Evolutionary conservation across 2,113 vertebrate genomes (phyloP).

Genomic region (Coptodon bakossiorum): DNA sequence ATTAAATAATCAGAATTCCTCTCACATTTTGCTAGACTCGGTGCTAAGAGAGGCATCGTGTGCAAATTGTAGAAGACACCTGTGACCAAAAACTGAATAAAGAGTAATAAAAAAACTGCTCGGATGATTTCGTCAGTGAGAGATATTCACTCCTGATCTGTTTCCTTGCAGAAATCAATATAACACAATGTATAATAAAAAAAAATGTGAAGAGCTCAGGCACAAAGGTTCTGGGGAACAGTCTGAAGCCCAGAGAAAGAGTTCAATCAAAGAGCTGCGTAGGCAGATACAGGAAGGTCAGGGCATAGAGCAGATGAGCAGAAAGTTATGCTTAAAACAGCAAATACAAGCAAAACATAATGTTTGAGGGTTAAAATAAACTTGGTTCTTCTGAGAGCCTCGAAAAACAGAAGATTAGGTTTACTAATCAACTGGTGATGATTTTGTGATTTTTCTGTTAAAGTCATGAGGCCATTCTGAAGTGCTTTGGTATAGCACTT

Average conservation of each 20-base stretch:
- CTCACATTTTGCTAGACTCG: background rate
- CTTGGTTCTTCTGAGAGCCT: background rate
- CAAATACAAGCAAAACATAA: background rate
- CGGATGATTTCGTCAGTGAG: fast-evolving
- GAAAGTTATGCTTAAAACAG: background rate
- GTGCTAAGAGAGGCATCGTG: background rate
- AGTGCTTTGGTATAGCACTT: background rate
- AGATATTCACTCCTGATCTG: background rate
- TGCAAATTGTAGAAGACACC: background rate
- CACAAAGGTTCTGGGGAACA: background rate
- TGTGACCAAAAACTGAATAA: background rate
- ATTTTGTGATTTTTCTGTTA: background rate
- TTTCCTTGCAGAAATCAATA: background rate
- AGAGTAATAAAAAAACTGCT: background rate
- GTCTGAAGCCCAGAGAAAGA: background rate
- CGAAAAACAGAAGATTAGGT: background rate
- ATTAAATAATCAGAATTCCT: background rate
- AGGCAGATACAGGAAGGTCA: background rate
- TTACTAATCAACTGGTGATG: background rate
- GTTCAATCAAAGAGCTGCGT: background rate
- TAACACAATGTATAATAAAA: background rate
- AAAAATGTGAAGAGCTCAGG: background rate
- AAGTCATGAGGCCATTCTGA: background rate
- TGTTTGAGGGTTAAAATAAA: background rate
- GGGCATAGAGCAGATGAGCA: background rate